phyloP scores from a whole-genome alignment of 2,797 vertebrate genomes.

The Hypotaenidia philippensis region DNA sequence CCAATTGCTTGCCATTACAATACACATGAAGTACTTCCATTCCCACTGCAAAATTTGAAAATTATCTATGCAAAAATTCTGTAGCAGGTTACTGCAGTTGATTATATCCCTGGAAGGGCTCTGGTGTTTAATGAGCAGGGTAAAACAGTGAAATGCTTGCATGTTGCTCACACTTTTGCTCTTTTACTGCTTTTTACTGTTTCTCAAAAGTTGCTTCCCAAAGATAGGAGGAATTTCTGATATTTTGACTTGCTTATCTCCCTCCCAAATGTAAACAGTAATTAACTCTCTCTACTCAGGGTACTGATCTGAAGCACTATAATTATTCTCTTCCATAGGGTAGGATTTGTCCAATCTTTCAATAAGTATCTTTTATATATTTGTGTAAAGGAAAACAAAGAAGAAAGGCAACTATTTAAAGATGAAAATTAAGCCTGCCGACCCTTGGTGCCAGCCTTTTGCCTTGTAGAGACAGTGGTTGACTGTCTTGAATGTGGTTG shows the following conservation, averaged over 20 bases:
- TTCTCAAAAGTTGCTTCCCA: background rate
- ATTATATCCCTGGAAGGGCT: background rate
- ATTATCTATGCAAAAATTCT: background rate
- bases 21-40: background rate
- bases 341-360: background rate
- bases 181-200: background rate
- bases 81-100: background rate
- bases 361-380: background rate
- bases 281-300: constrained; percentile 49
- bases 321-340: constrained; percentile 64
- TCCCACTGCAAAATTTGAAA: background rate
- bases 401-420: background rate
- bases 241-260: constrained; percentile 68
- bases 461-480: background rate
- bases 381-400: background rate
- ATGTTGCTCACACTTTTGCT: background rate
- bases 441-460: background rate
- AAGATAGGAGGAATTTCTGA: background rate
- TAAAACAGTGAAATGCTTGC: background rate
- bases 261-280: constrained; percentile 51
- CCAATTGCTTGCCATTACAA: background rate
- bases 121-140: background rate
- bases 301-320: constrained; percentile 25
- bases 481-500: background rate
- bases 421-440: background rate